Evolutionary conservation across 53 echinoderm and acorn worm genomes (phyloP), one percentile per base, ranked within the genome.

Genomic region (Glandiceps talaboti): DNA sequence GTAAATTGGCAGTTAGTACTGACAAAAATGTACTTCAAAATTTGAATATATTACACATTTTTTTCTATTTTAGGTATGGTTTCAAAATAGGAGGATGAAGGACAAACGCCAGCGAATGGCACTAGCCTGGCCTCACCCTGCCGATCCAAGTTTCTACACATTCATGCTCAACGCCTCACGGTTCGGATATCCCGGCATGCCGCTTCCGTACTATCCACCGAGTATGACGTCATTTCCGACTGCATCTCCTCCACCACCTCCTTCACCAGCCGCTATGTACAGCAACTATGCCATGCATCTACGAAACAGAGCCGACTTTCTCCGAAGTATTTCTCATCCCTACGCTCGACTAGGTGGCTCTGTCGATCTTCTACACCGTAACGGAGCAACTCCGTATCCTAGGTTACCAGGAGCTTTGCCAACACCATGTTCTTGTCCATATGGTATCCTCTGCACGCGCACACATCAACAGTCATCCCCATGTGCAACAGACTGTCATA

Each of bases 21-120:
- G n/a, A n/a, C n/a, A n/a, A n/a, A n/a, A n/a, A n/a, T n/a, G n/a
- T n/a, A n/a, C n/a, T n/a, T n/a, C n/a, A n/a, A n/a, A n/a, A n/a
- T n/a, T n/a, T n/a, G n/a, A n/a, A n/a, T n/a, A n/a, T n/a, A n/a
- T n/a, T n/a, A n/a, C n/a, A n/a, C n/a, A n/a, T n/a, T 25, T 82
- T 28, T 84, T 80, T 27, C 33, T 27, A 28, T n/a, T 74, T 10
- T 85, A 96, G 97, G 97, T 96, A 32, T 96, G 97, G 97, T 96
- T 96, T 79, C 97, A 96, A 85, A 96, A 96, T 77, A 90, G 97
- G 28, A 89, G 97, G 10, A 96, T 96, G 97, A 96, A 96, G 73
- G 93, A 93, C 75, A 96, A 96, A 33, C 87, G 97, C 29, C 97
- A 96, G 30, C 87, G 97, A 1, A 92, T 96, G 97, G 92, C 97